Percentiles rank a stretch among this genome's conserved stretches.
Evolutionary conservation across 2,797 vertebrate species (phyloP).

Genomic region (Sebastes nivosus): DNA sequence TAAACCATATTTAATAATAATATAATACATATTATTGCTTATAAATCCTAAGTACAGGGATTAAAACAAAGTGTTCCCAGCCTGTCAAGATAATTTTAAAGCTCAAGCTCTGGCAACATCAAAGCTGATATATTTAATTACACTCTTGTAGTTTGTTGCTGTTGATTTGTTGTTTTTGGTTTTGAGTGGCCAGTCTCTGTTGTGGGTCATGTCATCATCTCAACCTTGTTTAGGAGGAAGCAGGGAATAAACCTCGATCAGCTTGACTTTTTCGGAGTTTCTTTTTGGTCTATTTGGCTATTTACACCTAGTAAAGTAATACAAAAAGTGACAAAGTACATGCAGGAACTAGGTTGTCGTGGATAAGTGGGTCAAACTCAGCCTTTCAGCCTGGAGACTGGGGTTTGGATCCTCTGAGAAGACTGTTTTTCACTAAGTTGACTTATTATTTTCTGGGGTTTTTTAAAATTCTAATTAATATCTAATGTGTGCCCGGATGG

Average conservation of each 20-base stretch:
- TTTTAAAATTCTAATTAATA: too few species aligned
- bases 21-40: neutral
- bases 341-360: accelerated
- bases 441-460: too few species aligned
- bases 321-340: too few species aligned
- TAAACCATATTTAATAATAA: too few species aligned
- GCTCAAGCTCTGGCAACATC: neutral
- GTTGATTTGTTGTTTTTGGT: neutral
- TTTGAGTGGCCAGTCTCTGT: neutral
- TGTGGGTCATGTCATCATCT: neutral
- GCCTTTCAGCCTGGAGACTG: too few species aligned
- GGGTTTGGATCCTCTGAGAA: too few species aligned
- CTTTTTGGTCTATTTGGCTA: too few species aligned
- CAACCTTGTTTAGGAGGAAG: neutral
- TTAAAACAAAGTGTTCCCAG: neutral
- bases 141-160: neutral
- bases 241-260: neutral
- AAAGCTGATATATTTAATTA: neutral
- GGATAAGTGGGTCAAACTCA: too few species aligned
- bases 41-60: neutral
- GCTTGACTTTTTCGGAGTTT: too few species aligned
- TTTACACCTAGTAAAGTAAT: too few species aligned
- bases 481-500: too few species aligned
- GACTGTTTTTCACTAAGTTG: too few species aligned
- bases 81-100: neutral